Conservation (phyloP, 2,113 vertebrate genomes). For the Mellivora capensis region DNA sequence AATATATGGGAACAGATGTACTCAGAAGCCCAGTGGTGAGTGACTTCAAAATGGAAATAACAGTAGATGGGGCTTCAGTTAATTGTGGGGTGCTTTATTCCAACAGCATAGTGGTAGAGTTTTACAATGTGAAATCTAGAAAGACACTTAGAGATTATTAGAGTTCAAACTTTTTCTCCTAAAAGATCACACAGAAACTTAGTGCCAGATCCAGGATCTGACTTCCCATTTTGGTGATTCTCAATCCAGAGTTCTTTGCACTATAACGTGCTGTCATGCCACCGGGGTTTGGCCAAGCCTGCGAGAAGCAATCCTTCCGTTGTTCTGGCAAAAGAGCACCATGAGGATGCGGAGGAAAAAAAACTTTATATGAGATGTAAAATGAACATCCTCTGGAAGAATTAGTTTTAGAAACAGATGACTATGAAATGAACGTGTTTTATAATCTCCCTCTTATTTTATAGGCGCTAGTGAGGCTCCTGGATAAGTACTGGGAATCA, state of each 20-base stretch:
- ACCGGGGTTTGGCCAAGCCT: neutral
- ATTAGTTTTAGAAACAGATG: neutral
- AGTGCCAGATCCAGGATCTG: neutral
- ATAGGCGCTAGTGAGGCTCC: neutral
- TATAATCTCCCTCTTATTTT: neutral
- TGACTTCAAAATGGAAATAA: neutral
- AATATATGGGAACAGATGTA: neutral
- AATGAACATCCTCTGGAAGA: neutral
- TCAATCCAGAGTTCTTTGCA: neutral
- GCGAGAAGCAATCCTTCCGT: neutral
- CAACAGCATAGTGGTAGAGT: neutral
- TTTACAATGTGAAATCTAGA: neutral
- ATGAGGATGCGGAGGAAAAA: neutral
- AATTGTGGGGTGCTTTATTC: neutral
- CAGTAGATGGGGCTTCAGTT: neutral
- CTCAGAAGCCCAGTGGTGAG: neutral
- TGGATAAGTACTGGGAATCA: neutral
- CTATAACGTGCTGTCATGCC: fast-evolving
- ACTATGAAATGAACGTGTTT: neutral
- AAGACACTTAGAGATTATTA: neutral
- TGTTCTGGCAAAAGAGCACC: neutral
- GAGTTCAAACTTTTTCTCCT: neutral
- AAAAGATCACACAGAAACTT: neutral
- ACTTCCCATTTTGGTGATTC: neutral
- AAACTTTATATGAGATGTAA: neutral